A percentile compares a stretch with the other conserved stretches of the same genome.
phyloP scores from a whole-genome alignment of 2,888 invertebrate genomes.

The Alsophila aescularia region DNA sequence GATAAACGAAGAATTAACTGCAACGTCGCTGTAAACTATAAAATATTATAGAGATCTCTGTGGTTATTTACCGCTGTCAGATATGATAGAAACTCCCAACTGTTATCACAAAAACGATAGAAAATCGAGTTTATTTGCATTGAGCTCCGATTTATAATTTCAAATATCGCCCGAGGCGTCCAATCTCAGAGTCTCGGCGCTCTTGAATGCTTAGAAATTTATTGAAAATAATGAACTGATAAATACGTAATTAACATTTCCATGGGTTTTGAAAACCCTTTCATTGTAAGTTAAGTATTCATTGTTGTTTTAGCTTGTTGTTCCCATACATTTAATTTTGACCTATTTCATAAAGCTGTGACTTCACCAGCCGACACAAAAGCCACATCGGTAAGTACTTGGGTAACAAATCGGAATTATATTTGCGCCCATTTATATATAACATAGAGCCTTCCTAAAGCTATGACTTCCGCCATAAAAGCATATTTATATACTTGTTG shows the following conservation, averaged over 20 bases:
- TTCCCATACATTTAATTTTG: too few relatives aligned
- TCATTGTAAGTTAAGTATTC: background rate
- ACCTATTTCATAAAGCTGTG: too few relatives aligned
- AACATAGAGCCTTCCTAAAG: too few relatives aligned
- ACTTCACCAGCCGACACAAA: too few relatives aligned
- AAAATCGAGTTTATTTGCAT: conserved; percentile 9
- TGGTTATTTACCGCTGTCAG: background rate
- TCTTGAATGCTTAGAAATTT: conserved; percentile 13
- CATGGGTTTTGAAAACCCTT: conserved; percentile 5
- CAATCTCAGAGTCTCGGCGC: background rate
- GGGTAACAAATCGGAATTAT: too few relatives aligned
- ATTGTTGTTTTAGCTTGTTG: background rate
- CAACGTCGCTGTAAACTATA: too few relatives aligned
- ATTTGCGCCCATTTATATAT: too few relatives aligned
- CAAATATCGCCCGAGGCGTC: background rate
- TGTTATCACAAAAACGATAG: conserved; percentile 5
- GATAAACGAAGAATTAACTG: too few relatives aligned
- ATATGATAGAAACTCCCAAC: background rate
- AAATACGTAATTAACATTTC: conserved; percentile 18
- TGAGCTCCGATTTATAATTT: conserved; percentile 3
- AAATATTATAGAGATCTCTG: too few relatives aligned
- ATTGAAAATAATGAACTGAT: conserved; percentile 11
- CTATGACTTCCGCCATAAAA: too few relatives aligned
- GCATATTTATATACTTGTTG: too few relatives aligned
- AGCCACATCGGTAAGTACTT: too few relatives aligned